Evolutionary conservation across 1,140 invertebrate species (phyloP).

Genomic region (Papilio machaon): DNA sequence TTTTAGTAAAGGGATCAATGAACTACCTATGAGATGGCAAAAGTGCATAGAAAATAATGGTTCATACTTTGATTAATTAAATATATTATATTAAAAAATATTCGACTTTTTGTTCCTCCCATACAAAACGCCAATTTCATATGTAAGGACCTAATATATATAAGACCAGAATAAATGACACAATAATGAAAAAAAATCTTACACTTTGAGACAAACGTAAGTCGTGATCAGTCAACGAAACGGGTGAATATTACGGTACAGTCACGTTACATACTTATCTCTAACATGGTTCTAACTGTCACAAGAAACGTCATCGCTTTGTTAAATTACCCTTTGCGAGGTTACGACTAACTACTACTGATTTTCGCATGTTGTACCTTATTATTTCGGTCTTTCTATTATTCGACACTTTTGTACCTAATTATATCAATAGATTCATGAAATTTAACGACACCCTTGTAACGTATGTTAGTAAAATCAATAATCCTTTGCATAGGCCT

Average conservation of each 20-base stretch:
- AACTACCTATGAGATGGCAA: too few species aligned
- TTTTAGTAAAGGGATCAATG: too few species aligned
- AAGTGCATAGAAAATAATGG: too few species aligned
- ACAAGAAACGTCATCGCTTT: slow-evolving; percentile 48
- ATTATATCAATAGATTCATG: neutral
- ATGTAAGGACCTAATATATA: too few species aligned
- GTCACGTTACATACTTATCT: slow-evolving; percentile 76
- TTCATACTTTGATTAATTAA: too few species aligned
- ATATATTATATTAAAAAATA: too few species aligned
- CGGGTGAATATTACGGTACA: slow-evolving; percentile 65
- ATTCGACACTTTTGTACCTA: neutral
- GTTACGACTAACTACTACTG: neutral
- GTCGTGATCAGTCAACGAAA: slow-evolving; percentile 63
- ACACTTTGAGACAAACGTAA: slow-evolving; percentile 46
- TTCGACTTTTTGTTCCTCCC: too few species aligned
- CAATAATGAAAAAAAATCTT: slow-evolving; percentile 23
- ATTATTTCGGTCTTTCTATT: neutral
- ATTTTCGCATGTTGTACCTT: neutral
- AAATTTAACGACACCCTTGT: too few species aligned
- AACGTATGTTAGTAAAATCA: too few species aligned
- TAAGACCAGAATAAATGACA: neutral
- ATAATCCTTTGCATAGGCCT: too few species aligned
- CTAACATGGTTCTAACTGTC: slow-evolving; percentile 65
- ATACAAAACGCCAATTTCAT: too few species aligned
- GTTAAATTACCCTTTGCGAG: slow-evolving; percentile 8